A percentile compares a stretch with the other conserved stretches of the same genome.
phyloP scores from a whole-genome alignment of 2,113 vertebrate species.

The Perca schrenkii region DNA sequence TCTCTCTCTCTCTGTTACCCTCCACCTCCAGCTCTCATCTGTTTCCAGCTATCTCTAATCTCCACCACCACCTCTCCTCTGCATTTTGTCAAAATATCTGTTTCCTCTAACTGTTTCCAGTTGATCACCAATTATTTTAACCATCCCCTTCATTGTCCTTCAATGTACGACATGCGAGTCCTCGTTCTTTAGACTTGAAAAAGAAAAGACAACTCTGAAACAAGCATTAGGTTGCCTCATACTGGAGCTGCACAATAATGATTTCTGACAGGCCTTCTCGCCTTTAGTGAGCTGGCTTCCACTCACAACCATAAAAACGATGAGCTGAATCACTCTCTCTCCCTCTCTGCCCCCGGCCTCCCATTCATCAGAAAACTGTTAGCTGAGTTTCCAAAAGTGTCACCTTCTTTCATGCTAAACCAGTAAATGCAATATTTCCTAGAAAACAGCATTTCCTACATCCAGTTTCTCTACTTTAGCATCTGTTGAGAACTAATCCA shows the following conservation, averaged over 20 bases:
- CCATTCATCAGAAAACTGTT: conserved; percentile 29
- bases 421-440: conserved; percentile 7
- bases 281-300: neutral
- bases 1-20: neutral
- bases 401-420: conserved; percentile 2
- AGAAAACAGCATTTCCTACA: neutral
- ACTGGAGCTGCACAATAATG: neutral
- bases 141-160: neutral
- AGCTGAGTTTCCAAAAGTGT: conserved; percentile 9
- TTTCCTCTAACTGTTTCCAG: neutral
- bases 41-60: conserved; percentile 58
- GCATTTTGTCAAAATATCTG: conserved; percentile 6
- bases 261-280: conserved; percentile 3
- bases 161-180: neutral
- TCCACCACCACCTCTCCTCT: conserved; percentile 15
- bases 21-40: conserved; percentile 62
- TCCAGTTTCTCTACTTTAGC: neutral
- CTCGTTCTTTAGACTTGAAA: neutral
- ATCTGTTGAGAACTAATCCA: conserved; percentile 11
- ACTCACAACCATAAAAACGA: conserved; percentile 24
- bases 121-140: conserved; percentile 14
- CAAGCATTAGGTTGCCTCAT: neutral
- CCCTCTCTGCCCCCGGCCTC: neutral
- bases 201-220: conserved; percentile 4
- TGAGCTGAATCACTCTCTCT: conserved; percentile 5